Conservation (phyloP, 2,888 invertebrate species). For the Pinctada fucata region DNA sequence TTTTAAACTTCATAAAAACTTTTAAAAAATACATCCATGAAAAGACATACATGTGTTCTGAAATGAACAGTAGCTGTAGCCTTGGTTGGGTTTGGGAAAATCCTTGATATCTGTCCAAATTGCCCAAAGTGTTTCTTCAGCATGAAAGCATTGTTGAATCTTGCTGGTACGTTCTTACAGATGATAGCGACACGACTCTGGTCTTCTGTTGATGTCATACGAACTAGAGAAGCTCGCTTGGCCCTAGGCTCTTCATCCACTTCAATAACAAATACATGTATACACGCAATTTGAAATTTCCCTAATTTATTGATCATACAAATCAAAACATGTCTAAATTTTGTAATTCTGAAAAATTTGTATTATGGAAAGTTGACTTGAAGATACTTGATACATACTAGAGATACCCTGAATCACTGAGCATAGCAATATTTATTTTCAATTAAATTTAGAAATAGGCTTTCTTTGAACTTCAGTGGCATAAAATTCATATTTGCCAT, state of each 20-base stretch:
- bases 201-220: conserved; percentile 38
- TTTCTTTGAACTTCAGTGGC: too few species aligned
- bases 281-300: too few species aligned
- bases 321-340: neutral
- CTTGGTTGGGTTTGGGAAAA: conserved; percentile 83
- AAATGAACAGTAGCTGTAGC: conserved; percentile 85
- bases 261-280: neutral
- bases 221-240: conserved; percentile 1
- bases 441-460: too few species aligned
- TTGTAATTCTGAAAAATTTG: neutral
- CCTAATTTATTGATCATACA: too few species aligned
- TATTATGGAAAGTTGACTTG: too few species aligned
- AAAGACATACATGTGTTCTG: conserved; percentile 66
- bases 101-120: conserved; percentile 84
- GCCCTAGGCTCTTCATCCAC: conserved; percentile 7
- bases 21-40: neutral
- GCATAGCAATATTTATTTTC: too few species aligned
- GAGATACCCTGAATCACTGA: too few species aligned
- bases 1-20: too few species aligned
- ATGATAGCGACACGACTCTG: conserved; percentile 65
- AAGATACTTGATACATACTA: too few species aligned
- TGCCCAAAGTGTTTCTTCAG: conserved; percentile 78
- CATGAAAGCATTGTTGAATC: conserved; percentile 65
- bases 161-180: conserved; percentile 71
- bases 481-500: too few species aligned